Conservation (phyloP, 2,888 invertebrate genomes). For the Monoplex corrugatus region DNA sequence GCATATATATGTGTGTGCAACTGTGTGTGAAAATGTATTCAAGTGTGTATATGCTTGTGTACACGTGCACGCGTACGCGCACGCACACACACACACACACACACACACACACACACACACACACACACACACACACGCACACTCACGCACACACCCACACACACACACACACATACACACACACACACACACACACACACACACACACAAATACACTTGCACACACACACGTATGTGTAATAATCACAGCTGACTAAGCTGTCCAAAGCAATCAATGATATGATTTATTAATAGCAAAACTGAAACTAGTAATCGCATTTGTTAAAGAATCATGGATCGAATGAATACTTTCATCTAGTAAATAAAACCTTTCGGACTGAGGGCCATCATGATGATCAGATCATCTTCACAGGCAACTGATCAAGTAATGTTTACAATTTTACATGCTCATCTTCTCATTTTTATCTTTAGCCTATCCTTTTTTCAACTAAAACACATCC, state of each 20-base stretch:
- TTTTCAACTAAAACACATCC: too few relatives aligned
- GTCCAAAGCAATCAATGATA: too few relatives aligned
- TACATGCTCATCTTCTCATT: too few relatives aligned
- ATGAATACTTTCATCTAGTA: not conserved
- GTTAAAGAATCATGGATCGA: not conserved
- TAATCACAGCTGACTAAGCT: too few relatives aligned
- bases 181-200: not conserved
- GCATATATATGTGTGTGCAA: not conserved
- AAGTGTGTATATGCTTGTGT: not conserved
- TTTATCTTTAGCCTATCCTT: too few relatives aligned
- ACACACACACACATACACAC: not conserved
- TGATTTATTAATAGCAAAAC: not conserved
- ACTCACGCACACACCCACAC: not conserved
- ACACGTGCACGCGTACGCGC: not conserved
- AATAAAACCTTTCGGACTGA: not conserved
- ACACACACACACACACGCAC: not conserved
- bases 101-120: not conserved
- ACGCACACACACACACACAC: not conserved
- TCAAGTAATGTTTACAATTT: too few relatives aligned
- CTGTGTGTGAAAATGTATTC: not conserved
- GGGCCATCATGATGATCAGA: too few relatives aligned
- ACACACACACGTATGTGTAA: too few relatives aligned
- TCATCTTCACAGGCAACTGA: not conserved
- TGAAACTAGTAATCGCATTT: not conserved
- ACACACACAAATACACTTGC: not conserved